Evolutionary conservation across 2,113 vertebrate genomes (phyloP).

Genomic region (Ploceus nigricollis): DNA sequence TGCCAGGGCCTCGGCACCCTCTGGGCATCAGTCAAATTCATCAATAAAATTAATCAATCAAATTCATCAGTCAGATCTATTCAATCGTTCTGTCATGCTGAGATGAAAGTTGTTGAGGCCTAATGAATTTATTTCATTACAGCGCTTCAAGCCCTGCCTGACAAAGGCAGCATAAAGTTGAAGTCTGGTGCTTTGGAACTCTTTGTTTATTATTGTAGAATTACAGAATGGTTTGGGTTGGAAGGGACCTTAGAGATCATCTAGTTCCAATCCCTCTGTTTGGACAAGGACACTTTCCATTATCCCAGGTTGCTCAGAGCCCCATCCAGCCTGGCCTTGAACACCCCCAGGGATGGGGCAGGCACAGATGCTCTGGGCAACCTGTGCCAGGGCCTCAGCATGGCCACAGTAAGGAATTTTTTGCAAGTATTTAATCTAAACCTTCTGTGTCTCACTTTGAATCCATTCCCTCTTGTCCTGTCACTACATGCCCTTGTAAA

Average conservation of each 20-base stretch:
- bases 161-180: fast-evolving
- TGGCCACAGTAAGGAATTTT: not conserved
- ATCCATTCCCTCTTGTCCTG: not conserved
- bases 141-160: not conserved
- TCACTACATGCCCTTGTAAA: not conserved
- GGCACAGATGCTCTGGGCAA: not conserved
- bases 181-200: not conserved
- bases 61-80: not conserved
- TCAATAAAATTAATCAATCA: not conserved
- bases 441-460: not conserved
- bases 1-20: no score
- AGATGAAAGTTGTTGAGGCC: not conserved
- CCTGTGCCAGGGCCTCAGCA: not conserved
- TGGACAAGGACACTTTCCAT: not conserved
- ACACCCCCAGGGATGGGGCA: not conserved
- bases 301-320: no score
- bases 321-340: not conserved
- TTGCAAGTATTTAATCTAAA: not conserved
- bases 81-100: not conserved
- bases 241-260: not conserved
- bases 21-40: not conserved
- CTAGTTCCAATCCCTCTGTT: not conserved
- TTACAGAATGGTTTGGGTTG: not conserved
- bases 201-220: not conserved
- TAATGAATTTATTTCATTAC: not conserved